Evolutionary conservation across 2,113 vertebrate species (phyloP), one percentile per base, ranked within the genome.

Genomic region (Rutilus rutilus): DNA sequence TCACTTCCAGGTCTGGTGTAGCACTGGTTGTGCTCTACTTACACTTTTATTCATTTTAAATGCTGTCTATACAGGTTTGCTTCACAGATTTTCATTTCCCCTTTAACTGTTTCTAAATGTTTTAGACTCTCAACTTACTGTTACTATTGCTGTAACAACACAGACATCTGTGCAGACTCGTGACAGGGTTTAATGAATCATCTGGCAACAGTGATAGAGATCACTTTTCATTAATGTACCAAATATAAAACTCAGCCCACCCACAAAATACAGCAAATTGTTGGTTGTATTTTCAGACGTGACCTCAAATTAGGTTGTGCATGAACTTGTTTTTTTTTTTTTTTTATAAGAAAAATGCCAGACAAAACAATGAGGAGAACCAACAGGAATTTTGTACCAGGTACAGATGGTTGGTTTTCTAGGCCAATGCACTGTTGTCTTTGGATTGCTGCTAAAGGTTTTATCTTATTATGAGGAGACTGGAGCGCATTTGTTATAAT

Each of bases 1-100:
- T 25, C 97, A 99, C 93, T 99, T 99, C 96, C 97, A 99, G 97
- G 97, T 98, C 90, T 33, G 54, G 6, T 30, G 42, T 0, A 33
- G 1, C 30, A 50, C 5, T 30, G 17, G 0, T 23, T 30, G 5
- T 30, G 9, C 65, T 21, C 7, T 12, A 84, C 4, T 59, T 57
- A 19, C 23, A 47, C 7, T 75, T 7, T 75, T 11, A 36, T 74
- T 59, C 3, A 3, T 23, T 10, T 59, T 59, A 59, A 23, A 59
- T 57, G 52, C 11, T n/a, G 4, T 3, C 57, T 45, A 62, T 62
- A n/a, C n/a, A 57, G 36, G 25, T 79, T 62, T 64, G 15, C n/a
- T 64, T 64, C 78, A 64, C 27, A 36, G 25, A 52, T 82, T 52
- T 82, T 52, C 42, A 21, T 45, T 62, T 65, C 50, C 52, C 17